Evolutionary conservation across 2,888 invertebrate genomes (phyloP).

Genomic region (Leistus spinibarbis): DNA sequence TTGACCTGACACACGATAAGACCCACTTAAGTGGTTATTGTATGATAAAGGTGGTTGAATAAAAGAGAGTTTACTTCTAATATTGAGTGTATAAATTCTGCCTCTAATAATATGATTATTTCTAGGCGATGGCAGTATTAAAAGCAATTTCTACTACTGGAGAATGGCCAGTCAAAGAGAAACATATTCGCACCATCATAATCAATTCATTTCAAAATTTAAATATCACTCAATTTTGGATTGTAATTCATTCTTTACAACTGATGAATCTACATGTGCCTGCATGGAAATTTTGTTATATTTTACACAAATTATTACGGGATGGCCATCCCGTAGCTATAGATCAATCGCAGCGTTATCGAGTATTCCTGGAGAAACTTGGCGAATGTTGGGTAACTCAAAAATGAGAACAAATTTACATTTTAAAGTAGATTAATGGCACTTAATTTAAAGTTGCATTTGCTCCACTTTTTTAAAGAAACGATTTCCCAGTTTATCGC

Average conservation of each 20-base stretch:
- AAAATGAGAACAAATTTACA: background rate
- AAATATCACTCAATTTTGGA: constrained; percentile 93
- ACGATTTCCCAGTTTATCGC: no score
- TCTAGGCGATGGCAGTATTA: background rate
- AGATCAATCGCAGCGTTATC: constrained; percentile 82
- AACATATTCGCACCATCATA: constrained; percentile 95
- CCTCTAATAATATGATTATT: no score
- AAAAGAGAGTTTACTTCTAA: no score
- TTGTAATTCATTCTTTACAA: constrained; percentile 67
- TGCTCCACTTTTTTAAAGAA: no score
- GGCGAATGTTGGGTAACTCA: constrained; percentile 85
- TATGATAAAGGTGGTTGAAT: no score
- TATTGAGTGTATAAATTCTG: no score
- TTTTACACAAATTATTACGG: constrained; percentile 92
- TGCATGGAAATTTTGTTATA: constrained; percentile 99
- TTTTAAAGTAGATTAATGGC: no score
- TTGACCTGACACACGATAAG: no score
- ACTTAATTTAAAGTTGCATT: no score
- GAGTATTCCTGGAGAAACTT: constrained; percentile 79
- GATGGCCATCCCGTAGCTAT: constrained; percentile 92
- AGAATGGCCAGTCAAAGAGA: constrained; percentile 96
- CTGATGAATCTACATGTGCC: constrained; percentile 92
- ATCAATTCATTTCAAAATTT: constrained; percentile 94
- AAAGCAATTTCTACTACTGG: constrained; percentile 50
- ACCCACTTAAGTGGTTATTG: no score